Evolutionary conservation across 2,888 invertebrate species (phyloP), one percentile per base, ranked within the genome.

Genomic region (Therioaphis trifolii): DNA sequence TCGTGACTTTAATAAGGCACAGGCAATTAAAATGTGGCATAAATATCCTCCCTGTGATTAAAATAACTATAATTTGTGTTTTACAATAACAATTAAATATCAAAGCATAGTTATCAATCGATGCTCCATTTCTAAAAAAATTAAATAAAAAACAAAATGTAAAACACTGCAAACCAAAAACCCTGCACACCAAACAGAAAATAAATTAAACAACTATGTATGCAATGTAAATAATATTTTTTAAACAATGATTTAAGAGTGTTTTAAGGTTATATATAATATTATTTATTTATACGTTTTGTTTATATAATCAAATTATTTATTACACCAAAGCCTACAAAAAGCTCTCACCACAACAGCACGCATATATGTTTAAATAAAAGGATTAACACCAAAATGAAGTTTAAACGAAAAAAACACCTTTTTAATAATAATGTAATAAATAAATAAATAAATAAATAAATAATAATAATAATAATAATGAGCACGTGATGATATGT

Each of bases 101-200:
- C 27, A 82, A 82, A 46, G 72, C 72, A 49, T 63, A 74, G 9
- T 74, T 49, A 63, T 74, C 82, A 74, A 82, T 63, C 72, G 24
- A 63, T 74, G 74, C 74, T 74, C 35, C 72, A 52, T 74, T 74
- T 74, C 72, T 82, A 72, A 71, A 52, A 43, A 52, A 76, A 27
- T 49, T 55, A 69, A 58, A 69, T 43, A n/a, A 43, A 71, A 71
- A 80, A 58, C 71, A 79, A 79, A 80, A 58, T 71, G 21, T 80
- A 71, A 74, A 82, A 82, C 72, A 82, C 82, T 61, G 71, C 82
- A 82, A 82, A 82, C 82, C 61, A 63, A 82, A 78, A 82, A 82
- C 82, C 82, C 82, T 74, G 72, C 82, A 74, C 82, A 82, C 72
- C 71, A 72, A 82, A 82, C 82, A 72, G 82, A 61, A 82, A 74